Base-by-base conservation (phyloP, 2,113 vertebrate species). In the Eidolon helvum region DNA sequence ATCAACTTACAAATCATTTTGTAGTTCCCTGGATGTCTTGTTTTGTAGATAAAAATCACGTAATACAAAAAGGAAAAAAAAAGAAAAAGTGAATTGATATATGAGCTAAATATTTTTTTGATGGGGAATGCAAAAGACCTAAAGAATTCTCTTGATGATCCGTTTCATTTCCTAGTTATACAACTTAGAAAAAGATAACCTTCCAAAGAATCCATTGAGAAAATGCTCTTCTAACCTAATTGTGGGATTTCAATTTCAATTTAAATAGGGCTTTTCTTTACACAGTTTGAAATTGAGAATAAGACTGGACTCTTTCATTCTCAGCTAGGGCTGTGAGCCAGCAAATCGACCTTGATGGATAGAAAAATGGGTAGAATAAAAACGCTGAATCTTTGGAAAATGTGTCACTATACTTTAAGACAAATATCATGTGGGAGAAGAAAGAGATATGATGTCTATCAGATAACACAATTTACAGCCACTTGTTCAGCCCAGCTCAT, bases 1-100 rank as follows among this genome's bases (percentile, higher is more conserved):
- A 98, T 98, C 97, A 98, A 4, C 94, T 98, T 98, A 97, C 97
- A 97, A 77, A 90, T 94, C 92, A 96, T 88, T 98, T 94, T 94
- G 24, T 84, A 85, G 97, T 97, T 83, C 95, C 92, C 61, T 77
- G 79, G 96, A 95, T 95, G 69, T 89, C 68, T 90, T 97, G 79
- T 95, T 97, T 93, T 77, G 72, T 95, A 97, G 97, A 98, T 95
- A 96, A 98, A 96, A 97, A 97, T 98, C 74, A 91, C 55, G 91
- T 92, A 97, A 45, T 96, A 97, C 43, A 66, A 96, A 89, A 92
- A 65, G 16, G 2, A 18, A 65, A 28, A 38, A 77, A 71, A 72
- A 83, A 78, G 21, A 22, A 94, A 94, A 98, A 96, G 48, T 66
- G 72, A 97, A 77, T 63, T 97, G 93, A 97, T 98, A 97, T 96